Conservation (phyloP, 2,888 invertebrate genomes). For the Lasioglossum leucozonium region DNA sequence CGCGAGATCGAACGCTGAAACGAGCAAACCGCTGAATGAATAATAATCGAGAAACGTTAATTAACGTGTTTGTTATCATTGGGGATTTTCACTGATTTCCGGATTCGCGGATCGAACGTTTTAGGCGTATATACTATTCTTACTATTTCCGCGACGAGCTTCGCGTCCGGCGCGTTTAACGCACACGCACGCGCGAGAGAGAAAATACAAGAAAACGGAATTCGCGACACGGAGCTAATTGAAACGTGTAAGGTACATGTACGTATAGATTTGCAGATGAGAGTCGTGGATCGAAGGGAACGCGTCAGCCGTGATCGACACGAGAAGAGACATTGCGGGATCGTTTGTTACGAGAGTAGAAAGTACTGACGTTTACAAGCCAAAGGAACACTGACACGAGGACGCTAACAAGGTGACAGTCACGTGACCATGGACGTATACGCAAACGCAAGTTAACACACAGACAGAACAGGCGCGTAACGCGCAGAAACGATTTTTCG, state of each 20-base stretch:
- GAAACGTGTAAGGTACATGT: background rate
- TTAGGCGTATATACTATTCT: constrained; percentile 63
- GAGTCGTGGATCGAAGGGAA: constrained; percentile 16
- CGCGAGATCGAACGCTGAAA: constrained; percentile 65
- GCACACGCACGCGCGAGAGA: background rate
- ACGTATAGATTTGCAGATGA: constrained; percentile 31
- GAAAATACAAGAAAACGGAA: no score
- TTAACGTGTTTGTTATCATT: constrained; percentile 77
- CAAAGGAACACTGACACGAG: background rate
- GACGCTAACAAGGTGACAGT: background rate
- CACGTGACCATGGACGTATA: background rate
- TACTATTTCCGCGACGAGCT: constrained; percentile 60
- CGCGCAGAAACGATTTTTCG: constrained; percentile 45
- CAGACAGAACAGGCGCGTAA: background rate
- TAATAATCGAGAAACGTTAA: constrained; percentile 67
- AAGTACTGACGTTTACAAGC: constrained; percentile 43
- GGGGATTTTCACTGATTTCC: constrained; percentile 76
- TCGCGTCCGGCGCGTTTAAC: constrained; percentile 11
- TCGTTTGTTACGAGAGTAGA: constrained; percentile 76
- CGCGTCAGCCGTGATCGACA: constrained; percentile 17
- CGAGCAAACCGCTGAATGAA: constrained; percentile 56
- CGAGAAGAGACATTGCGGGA: constrained; percentile 57
- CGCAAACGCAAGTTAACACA: background rate
- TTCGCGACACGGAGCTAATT: background rate
- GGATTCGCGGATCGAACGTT: constrained; percentile 69